phyloP scores from a whole-genome alignment of 2,113 vertebrate species.

The Pelvicachromis taeniatus region DNA sequence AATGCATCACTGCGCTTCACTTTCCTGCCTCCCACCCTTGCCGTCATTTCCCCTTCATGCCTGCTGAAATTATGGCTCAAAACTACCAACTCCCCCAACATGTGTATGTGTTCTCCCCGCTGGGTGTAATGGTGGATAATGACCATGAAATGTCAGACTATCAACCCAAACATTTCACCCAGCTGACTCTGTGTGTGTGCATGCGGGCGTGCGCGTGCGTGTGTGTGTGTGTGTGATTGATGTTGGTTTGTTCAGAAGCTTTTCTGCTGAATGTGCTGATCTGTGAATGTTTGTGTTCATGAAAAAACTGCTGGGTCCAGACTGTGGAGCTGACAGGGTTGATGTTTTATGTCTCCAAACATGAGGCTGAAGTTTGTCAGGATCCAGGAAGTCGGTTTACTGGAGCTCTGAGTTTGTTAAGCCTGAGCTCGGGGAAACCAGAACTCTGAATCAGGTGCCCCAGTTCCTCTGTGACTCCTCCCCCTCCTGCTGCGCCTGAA shows the following conservation, averaged over 20 bases:
- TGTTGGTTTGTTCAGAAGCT: neutral
- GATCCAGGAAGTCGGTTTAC: neutral
- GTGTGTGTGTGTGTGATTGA: neutral
- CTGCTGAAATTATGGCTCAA: slow-evolving; percentile 26
- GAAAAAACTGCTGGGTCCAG: neutral
- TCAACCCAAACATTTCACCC: slow-evolving; percentile 37
- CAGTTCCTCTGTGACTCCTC: neutral
- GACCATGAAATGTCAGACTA: slow-evolving; percentile 56
- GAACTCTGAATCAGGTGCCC: neutral
- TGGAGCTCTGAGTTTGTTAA: neutral
- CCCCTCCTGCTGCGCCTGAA: neutral
- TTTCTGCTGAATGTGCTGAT: neutral
- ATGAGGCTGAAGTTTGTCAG: neutral
- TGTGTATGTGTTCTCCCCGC: slow-evolving; percentile 11
- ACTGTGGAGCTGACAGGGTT: neutral
- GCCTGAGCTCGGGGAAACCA: neutral
- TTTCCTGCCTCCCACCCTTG: neutral
- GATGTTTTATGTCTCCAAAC: neutral
- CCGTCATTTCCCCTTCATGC: slow-evolving; percentile 14
- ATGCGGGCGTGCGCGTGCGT: neutral
- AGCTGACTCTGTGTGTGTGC: neutral
- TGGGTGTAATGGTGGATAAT: slow-evolving; percentile 68
- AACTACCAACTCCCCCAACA: neutral
- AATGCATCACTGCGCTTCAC: slow-evolving; percentile 1
- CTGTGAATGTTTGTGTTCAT: neutral